A percentile compares a stretch with the other conserved stretches of the same genome.
Conservation (phyloP, 2,888 invertebrate species). For the Dolichomitus sp. region DNA sequence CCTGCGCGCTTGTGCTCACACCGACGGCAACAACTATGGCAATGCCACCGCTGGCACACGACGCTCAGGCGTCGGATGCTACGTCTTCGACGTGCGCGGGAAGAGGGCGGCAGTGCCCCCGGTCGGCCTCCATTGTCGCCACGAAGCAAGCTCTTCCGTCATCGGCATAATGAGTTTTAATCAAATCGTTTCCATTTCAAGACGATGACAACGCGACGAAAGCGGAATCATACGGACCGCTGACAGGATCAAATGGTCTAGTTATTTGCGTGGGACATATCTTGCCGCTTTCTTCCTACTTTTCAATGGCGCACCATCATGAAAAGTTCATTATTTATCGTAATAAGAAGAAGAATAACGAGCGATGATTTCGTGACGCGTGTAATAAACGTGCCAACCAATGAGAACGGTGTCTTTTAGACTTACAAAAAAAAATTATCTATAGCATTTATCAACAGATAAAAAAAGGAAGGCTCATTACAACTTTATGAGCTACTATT, state of each 20-base stretch:
- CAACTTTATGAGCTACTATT: background rate
- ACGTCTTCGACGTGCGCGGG: constrained; percentile 61
- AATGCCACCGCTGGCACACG: constrained; percentile 66
- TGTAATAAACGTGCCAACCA: too few relatives aligned
- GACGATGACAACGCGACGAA: constrained; percentile 25
- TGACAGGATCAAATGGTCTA: constrained; percentile 27
- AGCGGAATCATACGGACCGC: constrained; percentile 31
- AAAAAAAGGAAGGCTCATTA: too few relatives aligned
- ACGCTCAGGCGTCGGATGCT: constrained; percentile 69
- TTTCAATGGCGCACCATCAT: background rate
- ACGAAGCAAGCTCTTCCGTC: constrained; percentile 77
- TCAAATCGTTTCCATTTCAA: constrained; percentile 81
- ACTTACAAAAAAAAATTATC: too few relatives aligned
- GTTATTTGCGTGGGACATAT: constrained; percentile 9
- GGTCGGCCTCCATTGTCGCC: constrained; percentile 75
- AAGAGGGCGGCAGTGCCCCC: constrained; percentile 62
- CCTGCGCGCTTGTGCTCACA: constrained; percentile 65
- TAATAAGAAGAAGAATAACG: background rate
- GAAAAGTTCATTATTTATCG: background rate
- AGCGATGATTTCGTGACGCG: background rate
- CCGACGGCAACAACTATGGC: constrained; percentile 68
- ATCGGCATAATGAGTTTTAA: constrained; percentile 82
- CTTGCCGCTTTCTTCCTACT: background rate
- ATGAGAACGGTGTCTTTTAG: too few relatives aligned
- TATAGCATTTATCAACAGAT: background rate